These are phyloP conservation scores for Lagopus muta DNA, from an alignment of 2,113 vertebrate genomes.

Conservation along the genomic window DNA sequence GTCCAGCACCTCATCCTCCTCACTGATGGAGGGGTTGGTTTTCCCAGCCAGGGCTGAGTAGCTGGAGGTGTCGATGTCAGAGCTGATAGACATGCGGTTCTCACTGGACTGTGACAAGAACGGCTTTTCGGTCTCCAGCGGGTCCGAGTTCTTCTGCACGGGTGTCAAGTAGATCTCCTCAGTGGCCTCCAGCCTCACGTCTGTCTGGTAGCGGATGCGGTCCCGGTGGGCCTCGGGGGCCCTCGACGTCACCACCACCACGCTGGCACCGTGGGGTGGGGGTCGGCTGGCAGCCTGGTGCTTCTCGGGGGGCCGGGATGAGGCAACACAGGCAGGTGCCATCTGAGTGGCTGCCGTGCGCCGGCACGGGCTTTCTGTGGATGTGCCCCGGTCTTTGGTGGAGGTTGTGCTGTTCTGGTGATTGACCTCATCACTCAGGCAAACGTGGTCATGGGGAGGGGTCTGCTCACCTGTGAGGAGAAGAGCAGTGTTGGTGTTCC, in stretches of 20 bases:
- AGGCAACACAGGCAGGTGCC: conserved; percentile 73
- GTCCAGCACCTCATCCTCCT: conserved; percentile 90
- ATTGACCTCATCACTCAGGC: conserved; percentile 94
- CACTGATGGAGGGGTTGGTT: conserved; percentile 90
- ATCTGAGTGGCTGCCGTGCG: conserved; percentile 84
- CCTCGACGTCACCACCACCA: conserved; percentile 71
- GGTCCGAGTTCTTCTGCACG: conserved; percentile 87
- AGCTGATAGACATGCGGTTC: conserved; percentile 93
- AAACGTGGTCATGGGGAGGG: conserved; percentile 90
- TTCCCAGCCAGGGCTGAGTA: conserved; percentile 85
- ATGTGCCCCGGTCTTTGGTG: conserved; percentile 96
- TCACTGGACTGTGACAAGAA: conserved; percentile 88
- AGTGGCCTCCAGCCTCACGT: conserved; percentile 90
- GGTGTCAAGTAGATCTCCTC: conserved; percentile 98
- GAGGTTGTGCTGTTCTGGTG: conserved; percentile 83
- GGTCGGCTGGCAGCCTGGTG: conserved; percentile 58
- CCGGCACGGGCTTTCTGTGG: conserved; percentile 89
- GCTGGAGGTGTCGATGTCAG: conserved; percentile 87
- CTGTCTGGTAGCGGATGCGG: conserved; percentile 89
- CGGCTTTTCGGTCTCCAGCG: conserved; percentile 83
- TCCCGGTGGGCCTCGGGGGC: conserved; percentile 82
- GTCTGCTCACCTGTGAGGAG: conserved; percentile 86
- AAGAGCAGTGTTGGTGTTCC: background rate
- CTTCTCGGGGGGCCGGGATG: conserved; percentile 71
- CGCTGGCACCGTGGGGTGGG: conserved; percentile 65